A percentile compares a stretch with the other conserved stretches of the same genome.
Evolutionary conservation across 2,888 invertebrate genomes (phyloP).

Genomic region (Philhelius pedissequus): DNA sequence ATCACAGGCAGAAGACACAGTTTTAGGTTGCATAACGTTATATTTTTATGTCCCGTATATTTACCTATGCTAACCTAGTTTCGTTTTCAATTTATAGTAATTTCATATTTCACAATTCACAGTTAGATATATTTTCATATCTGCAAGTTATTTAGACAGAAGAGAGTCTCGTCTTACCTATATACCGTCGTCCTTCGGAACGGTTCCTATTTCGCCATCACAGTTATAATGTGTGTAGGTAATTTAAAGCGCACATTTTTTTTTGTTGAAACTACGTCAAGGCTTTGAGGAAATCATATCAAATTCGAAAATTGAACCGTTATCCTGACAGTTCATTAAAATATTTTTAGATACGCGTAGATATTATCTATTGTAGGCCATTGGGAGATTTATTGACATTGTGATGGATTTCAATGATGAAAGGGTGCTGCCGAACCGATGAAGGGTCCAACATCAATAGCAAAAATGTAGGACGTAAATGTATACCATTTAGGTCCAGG

Average conservation of each 20-base stretch:
- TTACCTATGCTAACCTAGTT: conserved; percentile 57
- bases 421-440: conserved; percentile 50
- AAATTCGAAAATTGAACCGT: conserved; percentile 43
- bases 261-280: conserved; percentile 36
- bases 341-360: conserved; percentile 11
- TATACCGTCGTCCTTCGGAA: too few relatives aligned
- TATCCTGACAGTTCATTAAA: conserved; percentile 32
- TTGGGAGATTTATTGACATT: conserved; percentile 23
- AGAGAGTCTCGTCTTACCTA: conserved; percentile 41
- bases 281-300: conserved; percentile 38
- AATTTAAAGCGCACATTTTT: conserved; percentile 72
- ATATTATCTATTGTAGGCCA: conserved; percentile 1
- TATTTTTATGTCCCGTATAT: neutral
- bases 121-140: conserved; percentile 59
- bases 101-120: conserved; percentile 51
- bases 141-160: conserved; percentile 39
- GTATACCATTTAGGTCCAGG: conserved; percentile 45
- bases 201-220: conserved; percentile 14
- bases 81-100: conserved; percentile 45
- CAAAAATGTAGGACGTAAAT: neutral
- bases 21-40: conserved; percentile 44
- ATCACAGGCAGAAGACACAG: conserved; percentile 43
- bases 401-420: conserved; percentile 42
- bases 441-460: neutral
- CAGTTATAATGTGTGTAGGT: conserved; percentile 69